These are phyloP conservation scores for Maniola hyperantus DNA, from an alignment of 2,888 invertebrate species.

Conservation along the genomic window DNA sequence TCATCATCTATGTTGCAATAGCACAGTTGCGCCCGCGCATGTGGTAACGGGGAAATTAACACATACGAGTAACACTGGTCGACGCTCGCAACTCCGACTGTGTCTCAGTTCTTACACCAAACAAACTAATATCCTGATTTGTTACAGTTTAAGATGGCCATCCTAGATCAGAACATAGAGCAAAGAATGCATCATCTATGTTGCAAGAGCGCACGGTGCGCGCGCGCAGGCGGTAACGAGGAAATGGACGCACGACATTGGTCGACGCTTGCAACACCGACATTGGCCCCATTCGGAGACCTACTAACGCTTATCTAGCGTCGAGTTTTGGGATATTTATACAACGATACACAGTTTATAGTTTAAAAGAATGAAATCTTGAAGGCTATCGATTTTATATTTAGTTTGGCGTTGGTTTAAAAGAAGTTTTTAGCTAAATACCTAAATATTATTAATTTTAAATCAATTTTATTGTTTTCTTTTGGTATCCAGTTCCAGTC, in stretches of 20 bases:
- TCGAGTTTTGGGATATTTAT: conserved; percentile 47
- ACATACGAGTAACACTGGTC: too few relatives aligned
- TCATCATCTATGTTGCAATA: not conserved
- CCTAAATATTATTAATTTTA: too few relatives aligned
- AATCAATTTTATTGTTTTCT: too few relatives aligned
- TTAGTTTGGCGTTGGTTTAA: not conserved
- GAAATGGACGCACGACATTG: conserved; percentile 71
- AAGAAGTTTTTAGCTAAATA: too few relatives aligned
- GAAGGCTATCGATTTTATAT: conserved; percentile 19
- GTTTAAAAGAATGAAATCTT: conserved; percentile 12
- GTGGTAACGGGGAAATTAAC: not conserved
- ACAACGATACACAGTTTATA: conserved; percentile 26
- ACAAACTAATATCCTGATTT: not conserved
- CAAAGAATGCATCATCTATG: conserved; percentile 35
- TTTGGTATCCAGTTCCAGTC: too few relatives aligned
- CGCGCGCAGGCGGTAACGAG: conserved; percentile 48
- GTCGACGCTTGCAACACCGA: conserved; percentile 74
- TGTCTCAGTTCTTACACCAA: too few relatives aligned
- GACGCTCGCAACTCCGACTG: too few relatives aligned
- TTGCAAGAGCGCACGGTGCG: conserved; percentile 31
- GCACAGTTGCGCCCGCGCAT: not conserved
- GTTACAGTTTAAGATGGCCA: not conserved
- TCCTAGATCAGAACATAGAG: conserved; percentile 15
- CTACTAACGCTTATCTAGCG: conserved; percentile 74
- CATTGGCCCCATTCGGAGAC: conserved; percentile 76